phyloP scores from a whole-genome alignment of 2,113 vertebrate species.

The Tetraodon nigroviridis region DNA sequence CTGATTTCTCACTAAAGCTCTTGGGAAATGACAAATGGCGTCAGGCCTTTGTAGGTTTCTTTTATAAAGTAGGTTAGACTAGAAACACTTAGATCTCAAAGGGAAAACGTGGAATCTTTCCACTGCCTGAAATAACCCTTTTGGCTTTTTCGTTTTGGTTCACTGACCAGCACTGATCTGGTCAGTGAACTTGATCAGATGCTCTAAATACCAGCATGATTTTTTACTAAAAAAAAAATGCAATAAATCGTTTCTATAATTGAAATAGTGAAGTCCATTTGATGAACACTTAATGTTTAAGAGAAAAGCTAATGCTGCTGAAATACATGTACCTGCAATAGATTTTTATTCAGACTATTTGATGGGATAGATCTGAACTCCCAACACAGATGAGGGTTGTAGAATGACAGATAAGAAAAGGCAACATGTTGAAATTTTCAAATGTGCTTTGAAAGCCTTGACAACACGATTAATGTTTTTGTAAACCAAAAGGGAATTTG shows the following conservation, averaged over 20 bases:
- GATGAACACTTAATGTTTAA: too few species aligned
- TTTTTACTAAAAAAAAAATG: too few species aligned
- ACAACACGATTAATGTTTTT: constrained; percentile 2
- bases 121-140: not conserved
- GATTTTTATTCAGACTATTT: too few species aligned
- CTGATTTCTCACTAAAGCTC: constrained; percentile 1
- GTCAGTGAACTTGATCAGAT: too few species aligned
- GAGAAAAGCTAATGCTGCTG: too few species aligned
- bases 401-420: not conserved
- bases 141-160: too few species aligned
- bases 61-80: constrained; percentile 13
- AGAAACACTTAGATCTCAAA: constrained; percentile 4
- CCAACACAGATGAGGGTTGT: not conserved
- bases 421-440: not conserved
- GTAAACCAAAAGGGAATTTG: constrained; percentile 2
- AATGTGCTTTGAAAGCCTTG: not conserved
- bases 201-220: too few species aligned
- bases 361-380: too few species aligned
- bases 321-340: too few species aligned
- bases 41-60: constrained; percentile 8
- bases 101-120: constrained; percentile 1
- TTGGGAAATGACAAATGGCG: constrained; percentile 18
- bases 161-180: too few species aligned
- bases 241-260: too few species aligned
- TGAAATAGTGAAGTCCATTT: not conserved